phyloP scores from a whole-genome alignment of 2,113 vertebrate species.

The Oryzias javanicus region DNA sequence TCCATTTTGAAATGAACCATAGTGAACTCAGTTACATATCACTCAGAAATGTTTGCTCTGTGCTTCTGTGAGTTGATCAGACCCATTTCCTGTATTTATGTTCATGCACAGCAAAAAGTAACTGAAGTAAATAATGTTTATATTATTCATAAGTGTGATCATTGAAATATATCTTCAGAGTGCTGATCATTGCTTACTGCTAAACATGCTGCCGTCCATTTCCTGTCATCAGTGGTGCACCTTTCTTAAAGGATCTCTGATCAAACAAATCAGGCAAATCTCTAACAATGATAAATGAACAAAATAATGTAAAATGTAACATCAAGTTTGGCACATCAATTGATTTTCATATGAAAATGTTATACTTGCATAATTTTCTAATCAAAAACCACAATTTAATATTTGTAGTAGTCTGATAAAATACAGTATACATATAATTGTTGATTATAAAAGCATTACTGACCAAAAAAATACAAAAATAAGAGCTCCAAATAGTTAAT shows the following conservation, averaged over 20 bases:
- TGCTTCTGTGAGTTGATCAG: constrained; percentile 65
- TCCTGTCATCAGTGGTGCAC: constrained; percentile 41
- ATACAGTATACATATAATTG: too few species aligned
- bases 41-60: constrained; percentile 57
- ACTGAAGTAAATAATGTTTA: constrained; percentile 28
- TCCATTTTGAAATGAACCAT: constrained; percentile 61
- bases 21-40: constrained; percentile 43
- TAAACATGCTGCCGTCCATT: constrained; percentile 22
- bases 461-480: too few species aligned
- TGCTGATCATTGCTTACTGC: constrained; percentile 17
- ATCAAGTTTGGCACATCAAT: too few species aligned
- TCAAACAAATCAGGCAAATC: not conserved
- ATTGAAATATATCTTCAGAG: constrained; percentile 14
- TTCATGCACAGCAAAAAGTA: constrained; percentile 55
- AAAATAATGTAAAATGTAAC: too few species aligned
- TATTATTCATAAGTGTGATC: constrained; percentile 41
- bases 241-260: constrained; percentile 26
- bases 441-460: too few species aligned
- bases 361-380: too few species aligned
- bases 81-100: constrained; percentile 73
- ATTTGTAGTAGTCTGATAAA: too few species aligned
- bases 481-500: too few species aligned
- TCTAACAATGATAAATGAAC: not conserved
- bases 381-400: too few species aligned
- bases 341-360: too few species aligned